Evolutionary conservation across 2,797 vertebrate genomes (phyloP).

Genomic region (Pantherophis alleghaniensis): DNA sequence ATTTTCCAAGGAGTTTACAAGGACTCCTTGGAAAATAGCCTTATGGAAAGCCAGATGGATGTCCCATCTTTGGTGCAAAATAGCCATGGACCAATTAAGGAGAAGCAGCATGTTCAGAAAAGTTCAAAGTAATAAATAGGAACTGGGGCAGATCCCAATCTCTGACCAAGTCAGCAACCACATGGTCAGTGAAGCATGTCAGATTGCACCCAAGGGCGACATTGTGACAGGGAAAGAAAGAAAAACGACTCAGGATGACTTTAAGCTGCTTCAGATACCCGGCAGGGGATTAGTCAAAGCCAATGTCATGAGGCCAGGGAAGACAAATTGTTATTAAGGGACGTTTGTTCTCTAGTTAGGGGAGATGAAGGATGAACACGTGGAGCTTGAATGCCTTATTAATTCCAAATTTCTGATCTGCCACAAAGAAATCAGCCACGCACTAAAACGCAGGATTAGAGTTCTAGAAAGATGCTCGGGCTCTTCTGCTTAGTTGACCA

Average conservation of each 20-base stretch:
- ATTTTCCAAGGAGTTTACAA: background rate
- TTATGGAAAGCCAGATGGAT: background rate
- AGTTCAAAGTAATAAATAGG: background rate
- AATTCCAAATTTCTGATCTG: background rate
- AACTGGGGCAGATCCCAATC: background rate
- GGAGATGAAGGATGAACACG: background rate
- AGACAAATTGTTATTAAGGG: background rate
- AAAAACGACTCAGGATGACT: background rate
- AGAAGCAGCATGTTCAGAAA: background rate
- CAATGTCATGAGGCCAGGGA: background rate
- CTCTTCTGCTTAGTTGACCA: background rate
- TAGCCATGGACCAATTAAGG: background rate
- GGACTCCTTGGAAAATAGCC: background rate
- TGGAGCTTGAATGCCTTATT: background rate
- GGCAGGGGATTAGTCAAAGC: background rate
- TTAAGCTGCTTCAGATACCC: background rate
- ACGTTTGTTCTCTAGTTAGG: background rate
- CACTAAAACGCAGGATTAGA: background rate
- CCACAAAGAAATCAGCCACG: background rate
- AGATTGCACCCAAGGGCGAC: background rate
- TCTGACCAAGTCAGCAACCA: background rate
- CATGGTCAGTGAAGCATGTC: background rate
- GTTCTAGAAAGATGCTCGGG: background rate
- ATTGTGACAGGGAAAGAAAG: background rate
- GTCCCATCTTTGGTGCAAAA: background rate